These are phyloP conservation scores for Lophius americanus DNA, from an alignment of 2,797 vertebrate species.

Conservation along the genomic window DNA sequence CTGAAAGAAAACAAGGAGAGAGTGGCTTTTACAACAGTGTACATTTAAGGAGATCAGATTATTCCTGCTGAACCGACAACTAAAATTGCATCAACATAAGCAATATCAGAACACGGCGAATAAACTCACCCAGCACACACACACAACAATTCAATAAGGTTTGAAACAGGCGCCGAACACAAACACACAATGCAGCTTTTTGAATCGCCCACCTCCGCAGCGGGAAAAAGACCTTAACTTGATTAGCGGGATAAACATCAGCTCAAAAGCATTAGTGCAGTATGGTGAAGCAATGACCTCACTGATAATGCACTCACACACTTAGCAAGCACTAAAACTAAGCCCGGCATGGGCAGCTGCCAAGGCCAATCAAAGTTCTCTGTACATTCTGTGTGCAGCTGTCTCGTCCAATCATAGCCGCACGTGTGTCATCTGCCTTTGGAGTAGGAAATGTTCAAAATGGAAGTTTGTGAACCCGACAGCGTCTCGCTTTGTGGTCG, in stretches of 20 bases:
- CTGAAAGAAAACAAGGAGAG: conserved; percentile 4
- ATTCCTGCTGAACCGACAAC: conserved; percentile 18
- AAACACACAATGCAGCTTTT: conserved; percentile 45
- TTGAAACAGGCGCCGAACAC: conserved; percentile 28
- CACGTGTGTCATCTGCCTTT: conserved; percentile 77
- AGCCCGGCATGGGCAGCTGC: conserved; percentile 76
- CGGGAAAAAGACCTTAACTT: conserved; percentile 67
- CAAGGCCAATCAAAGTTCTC: conserved; percentile 80
- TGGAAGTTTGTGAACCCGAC: conserved; percentile 49
- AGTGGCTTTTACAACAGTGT: background rate
- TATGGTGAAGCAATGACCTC: conserved; percentile 72
- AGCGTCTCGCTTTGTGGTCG: conserved; percentile 29
- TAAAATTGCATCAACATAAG: conserved; percentile 36
- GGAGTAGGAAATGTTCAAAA: conserved; percentile 67
- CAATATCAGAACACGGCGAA: conserved; percentile 35
- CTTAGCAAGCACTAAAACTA: conserved; percentile 76
- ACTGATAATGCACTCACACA: conserved; percentile 73
- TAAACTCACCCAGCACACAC: conserved; percentile 16
- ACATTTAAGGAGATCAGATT: conserved; percentile 24
- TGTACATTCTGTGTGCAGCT: conserved; percentile 77
- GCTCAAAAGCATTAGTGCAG: conserved; percentile 71
- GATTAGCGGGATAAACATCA: conserved; percentile 78
- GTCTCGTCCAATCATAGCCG: conserved; percentile 74
- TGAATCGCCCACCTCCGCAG: conserved; percentile 41
- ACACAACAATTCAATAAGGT: conserved; percentile 45